Base-by-base conservation (phyloP, 2,113 vertebrate genomes). In the Gavialis gangeticus region DNA sequence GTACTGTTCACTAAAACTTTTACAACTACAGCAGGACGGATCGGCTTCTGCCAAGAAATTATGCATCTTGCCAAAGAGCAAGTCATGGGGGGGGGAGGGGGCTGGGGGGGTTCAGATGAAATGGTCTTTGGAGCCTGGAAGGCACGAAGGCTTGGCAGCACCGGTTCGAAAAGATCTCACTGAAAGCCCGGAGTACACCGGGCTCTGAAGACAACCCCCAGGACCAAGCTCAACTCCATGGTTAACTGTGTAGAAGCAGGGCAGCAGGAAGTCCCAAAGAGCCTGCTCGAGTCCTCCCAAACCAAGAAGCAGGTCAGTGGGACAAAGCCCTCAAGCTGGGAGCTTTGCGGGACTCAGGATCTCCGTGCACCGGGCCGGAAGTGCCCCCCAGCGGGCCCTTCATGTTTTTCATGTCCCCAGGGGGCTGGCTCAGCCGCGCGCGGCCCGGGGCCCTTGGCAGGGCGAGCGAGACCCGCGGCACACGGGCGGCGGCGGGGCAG, bases 1-100 rank as follows among this genome's bases (percentile, higher is more conserved):
- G 97, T 86, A 82, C 59, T 84, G 96, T 94, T 95, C 93, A 82
- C 93, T 95, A 92, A 81, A 89, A 94, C 86, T 91, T 96, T 97
- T 96, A 96, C 94, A 97, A 94, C 94, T 88, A 91, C 90, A 87
- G 92, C 95, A 94, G 88, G 56, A 89, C 94, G 90, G 93, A 85
- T 69, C 57, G 21, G 46, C 37, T 37, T 76, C 90, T 89, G 96
- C 97, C 97, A 96, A 93, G 91, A 94, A 79, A 56, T 83, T 76
- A 71, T 1, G 1, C 46, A 79, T 80, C 82, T 76, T 95, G 96
- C 93, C 97, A 97, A 94, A 90, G 77, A 80, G 80, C 60, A 87
- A 89, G 88, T 95, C 82, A n/a, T n/a, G n/a, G n/a, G n/a, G n/a
- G n/a, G n/a, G n/a, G n/a, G n/a, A n/a, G n/a, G n/a, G n/a, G n/a